Base-by-base conservation (phyloP, 1,140 invertebrate genomes). In the Drosophila quadrilineata region DNA sequence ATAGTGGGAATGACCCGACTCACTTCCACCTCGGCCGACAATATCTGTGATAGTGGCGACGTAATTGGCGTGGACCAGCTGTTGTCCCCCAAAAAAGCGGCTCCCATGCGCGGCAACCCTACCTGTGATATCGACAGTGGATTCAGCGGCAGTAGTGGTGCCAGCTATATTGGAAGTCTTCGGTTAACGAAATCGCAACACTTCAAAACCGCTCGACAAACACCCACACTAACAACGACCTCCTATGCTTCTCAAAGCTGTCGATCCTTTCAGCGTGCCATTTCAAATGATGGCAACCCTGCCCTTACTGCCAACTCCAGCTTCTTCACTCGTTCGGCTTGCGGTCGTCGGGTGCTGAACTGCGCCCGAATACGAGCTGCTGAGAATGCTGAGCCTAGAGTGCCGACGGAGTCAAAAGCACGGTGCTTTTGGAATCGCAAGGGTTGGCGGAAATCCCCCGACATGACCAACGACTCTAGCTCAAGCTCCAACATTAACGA, bases 81-180 rank as follows among this genome's bases (percentile, higher is more conserved):
- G 52, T 82, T 94, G 60, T 91, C 92, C n/a, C 45, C 63, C 1
- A 71, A 71, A 12, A n/a, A n/a, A n/a, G n/a, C n/a, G 40, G 36
- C 28, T 6, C 14, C 9, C 43, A 28, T 10, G 6, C 43, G 21
- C 94, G 60, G 94, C 93, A 12, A 93, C 94, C 17, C 29, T 36
- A 62, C 22, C 90, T 90, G 91, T 72, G 94, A 95, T 88, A 90
- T 95, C 74, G 94, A 95, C 89, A 95, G 94, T 86, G 94, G 95
- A 22, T 95, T 95, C 88, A 95, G 94, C 89, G 94, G 94, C 65
- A 94, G 94, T 68, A 94, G 94, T 88, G 93, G 93, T 36, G 94
- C 94, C 85, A 95, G 94, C 90, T 95, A 95, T 88, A 92, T 93
- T 4, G 93, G 92, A 28, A 93, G 93, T 70, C 89, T 94, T 49